A percentile compares a stretch with the other conserved stretches of the same genome.
Conservation (phyloP, 2,888 invertebrate species). For the Chrysopilus asiliformis region DNA sequence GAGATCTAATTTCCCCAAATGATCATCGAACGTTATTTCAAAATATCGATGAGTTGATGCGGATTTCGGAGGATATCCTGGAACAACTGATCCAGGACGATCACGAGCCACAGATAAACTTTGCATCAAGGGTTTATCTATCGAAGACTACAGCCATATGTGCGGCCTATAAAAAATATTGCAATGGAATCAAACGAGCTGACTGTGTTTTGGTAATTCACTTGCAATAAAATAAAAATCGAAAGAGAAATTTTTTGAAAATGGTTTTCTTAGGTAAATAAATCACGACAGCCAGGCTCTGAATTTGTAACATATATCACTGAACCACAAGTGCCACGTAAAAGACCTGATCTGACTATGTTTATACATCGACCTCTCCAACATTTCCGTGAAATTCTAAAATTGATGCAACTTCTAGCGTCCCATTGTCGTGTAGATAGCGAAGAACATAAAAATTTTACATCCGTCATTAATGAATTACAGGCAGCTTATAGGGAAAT, state of each 20-base stretch:
- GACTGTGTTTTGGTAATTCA: constrained; percentile 61
- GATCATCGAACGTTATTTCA: constrained; percentile 73
- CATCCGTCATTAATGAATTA: constrained; percentile 32
- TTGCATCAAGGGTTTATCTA: constrained; percentile 55
- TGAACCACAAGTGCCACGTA: constrained; percentile 66
- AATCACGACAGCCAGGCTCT: constrained; percentile 57
- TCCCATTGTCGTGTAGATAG: constrained; percentile 35
- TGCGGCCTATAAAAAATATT: constrained; percentile 68
- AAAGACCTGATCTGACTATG: constrained; percentile 72
- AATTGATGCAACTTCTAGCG: constrained; percentile 42
- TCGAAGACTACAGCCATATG: constrained; percentile 60
- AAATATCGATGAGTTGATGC: constrained; percentile 64
- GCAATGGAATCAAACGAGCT: constrained; percentile 70
- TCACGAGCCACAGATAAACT: constrained; percentile 53
- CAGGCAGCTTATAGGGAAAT: constrained; percentile 66
- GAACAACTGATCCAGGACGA: constrained; percentile 63
- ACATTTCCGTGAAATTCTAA: constrained; percentile 55
- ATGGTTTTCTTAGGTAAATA: constrained; percentile 41
- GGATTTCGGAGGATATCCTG: constrained; percentile 68
- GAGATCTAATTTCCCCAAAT: constrained; percentile 58
- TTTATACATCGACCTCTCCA: constrained; percentile 74
- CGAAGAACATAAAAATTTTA: constrained; percentile 35
- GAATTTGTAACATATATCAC: constrained; percentile 69
- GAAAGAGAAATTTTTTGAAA: background rate
- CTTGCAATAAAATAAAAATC: constrained; percentile 1